phyloP scores from a whole-genome alignment of 2,888 invertebrate species.

The Synanthedon tipuliformis region DNA sequence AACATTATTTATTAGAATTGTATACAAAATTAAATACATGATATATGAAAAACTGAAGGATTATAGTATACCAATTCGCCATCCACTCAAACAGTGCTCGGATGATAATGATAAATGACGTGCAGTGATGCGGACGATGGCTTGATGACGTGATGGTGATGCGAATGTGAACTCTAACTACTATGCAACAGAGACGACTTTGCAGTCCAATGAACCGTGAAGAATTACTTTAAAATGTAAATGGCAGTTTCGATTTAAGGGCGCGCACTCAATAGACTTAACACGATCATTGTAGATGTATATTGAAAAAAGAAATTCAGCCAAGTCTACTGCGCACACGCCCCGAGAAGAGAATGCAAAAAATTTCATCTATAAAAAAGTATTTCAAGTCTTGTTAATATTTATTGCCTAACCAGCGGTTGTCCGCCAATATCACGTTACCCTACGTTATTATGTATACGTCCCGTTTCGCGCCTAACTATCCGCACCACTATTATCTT shows the following conservation, averaged over 20 bases:
- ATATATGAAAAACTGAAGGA: neutral
- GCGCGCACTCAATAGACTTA: neutral
- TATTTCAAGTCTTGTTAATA: slow-evolving; percentile 57
- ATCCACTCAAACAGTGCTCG: slow-evolving; percentile 59
- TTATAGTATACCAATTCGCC: slow-evolving; percentile 32
- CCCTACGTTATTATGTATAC: slow-evolving; percentile 6
- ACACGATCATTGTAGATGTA: neutral
- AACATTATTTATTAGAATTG: too few relatives aligned
- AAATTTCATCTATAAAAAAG: slow-evolving; percentile 52
- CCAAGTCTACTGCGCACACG: neutral
- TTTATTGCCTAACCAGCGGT: slow-evolving; percentile 49
- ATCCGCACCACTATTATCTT: slow-evolving; percentile 61
- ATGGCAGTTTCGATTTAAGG: slow-evolving; percentile 50
- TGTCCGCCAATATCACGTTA: slow-evolving; percentile 34
- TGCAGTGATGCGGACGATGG: slow-evolving; percentile 65
- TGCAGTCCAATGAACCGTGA: slow-evolving; percentile 33
- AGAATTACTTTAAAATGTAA: slow-evolving; percentile 13
- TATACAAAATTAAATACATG: too few relatives aligned
- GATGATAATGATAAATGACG: slow-evolving; percentile 52
- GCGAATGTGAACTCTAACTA: slow-evolving; percentile 17
- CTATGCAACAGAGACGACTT: slow-evolving; percentile 46
- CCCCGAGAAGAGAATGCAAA: slow-evolving; percentile 46
- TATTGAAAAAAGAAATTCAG: neutral
- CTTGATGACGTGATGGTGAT: slow-evolving; percentile 28
- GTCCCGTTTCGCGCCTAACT: slow-evolving; percentile 21